Base-by-base conservation (phyloP, 2,113 vertebrate genomes). In the Hypanus sabinus region DNA sequence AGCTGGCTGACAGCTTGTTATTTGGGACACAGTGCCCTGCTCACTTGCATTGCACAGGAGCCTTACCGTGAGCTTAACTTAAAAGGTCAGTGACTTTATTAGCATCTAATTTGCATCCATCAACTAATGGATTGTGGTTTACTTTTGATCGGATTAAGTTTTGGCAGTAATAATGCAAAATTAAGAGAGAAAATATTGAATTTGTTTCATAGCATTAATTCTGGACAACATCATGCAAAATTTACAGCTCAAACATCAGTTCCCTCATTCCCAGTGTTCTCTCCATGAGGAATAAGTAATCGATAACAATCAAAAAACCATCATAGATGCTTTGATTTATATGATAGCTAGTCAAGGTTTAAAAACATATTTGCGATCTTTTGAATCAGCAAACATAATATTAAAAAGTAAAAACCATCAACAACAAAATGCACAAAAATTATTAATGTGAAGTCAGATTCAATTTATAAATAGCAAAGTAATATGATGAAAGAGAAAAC, bases 1-100 rank as follows among this genome's bases (percentile, higher is more conserved):
- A 62, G 70, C 91, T 27, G 20, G 36, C 70, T 93, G 91, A 93
- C 91, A 93, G 91, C 91, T 93, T 93, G 70, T 93, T 93, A 93
- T 93, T 73, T 93, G 91, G 33, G 27, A 38, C 91, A 73, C 68
- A 46, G 33, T 73, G 36, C 36, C 91, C 36, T 93, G 36, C 71
- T 93, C n/a, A 70, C 68, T 46, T 73, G 68, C 11, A 75, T 75
- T 71, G 12, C 65, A 71, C 38, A 73, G 46, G 91, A 71, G 27
- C 38, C 68, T 75, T 75, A 30, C 68, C 70, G 5, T 27, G 70
- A 55, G 38, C 70, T 93, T 70, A 91, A 91, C 65, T 33, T 91
- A 65, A 91, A 91, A 91, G 70, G 36, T 55, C 91, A 93, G 73
- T 93, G 33, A 93, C 70, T 73, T 75, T 93, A 55, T 71, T 73